Percentiles rank a stretch among this genome's conserved stretches.
Evolutionary conservation across 1,140 invertebrate genomes (phyloP).

Genomic region (Hyles vespertilio): DNA sequence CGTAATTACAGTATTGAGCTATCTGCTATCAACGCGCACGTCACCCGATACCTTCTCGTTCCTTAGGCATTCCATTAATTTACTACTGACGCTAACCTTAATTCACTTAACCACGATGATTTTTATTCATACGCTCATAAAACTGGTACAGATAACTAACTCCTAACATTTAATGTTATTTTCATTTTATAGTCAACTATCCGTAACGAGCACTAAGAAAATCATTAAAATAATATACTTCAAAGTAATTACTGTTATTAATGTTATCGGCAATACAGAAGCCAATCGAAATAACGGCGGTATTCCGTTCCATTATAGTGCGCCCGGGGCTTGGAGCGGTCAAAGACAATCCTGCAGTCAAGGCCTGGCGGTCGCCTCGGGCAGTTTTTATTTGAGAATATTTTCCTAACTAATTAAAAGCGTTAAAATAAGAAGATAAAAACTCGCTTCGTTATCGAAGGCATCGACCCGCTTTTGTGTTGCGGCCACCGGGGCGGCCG

Average conservation of each 20-base stretch:
- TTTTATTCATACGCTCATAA: constrained; percentile 11
- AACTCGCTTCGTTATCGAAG: constrained; percentile 65
- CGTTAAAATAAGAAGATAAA: constrained; percentile 70
- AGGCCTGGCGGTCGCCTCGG: constrained; percentile 34
- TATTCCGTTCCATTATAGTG: constrained; percentile 48
- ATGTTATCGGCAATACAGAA: constrained; percentile 50
- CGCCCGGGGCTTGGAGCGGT: constrained; percentile 39
- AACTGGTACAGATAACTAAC: constrained; percentile 5
- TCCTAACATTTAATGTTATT: constrained; percentile 16
- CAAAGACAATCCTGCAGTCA: constrained; percentile 53
- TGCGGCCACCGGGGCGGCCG: constrained; percentile 59
- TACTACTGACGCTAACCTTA: background rate
- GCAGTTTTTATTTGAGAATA: constrained; percentile 69
- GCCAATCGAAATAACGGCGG: constrained; percentile 50
- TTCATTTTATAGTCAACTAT: constrained; percentile 19
- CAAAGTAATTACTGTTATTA: constrained; percentile 39
- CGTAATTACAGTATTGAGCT: too few relatives aligned
- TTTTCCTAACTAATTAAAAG: constrained; percentile 75
- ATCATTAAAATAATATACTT: constrained; percentile 32
- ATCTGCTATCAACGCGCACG: background rate
- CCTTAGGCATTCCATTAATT: background rate
- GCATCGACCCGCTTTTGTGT: constrained; percentile 66
- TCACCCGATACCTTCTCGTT: background rate
- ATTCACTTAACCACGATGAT: background rate
- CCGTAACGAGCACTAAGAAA: constrained; percentile 25